Percentiles rank a stretch among this genome's conserved stretches.
Conservation (phyloP, 1,140 invertebrate species). For the Prorops nasuta region DNA sequence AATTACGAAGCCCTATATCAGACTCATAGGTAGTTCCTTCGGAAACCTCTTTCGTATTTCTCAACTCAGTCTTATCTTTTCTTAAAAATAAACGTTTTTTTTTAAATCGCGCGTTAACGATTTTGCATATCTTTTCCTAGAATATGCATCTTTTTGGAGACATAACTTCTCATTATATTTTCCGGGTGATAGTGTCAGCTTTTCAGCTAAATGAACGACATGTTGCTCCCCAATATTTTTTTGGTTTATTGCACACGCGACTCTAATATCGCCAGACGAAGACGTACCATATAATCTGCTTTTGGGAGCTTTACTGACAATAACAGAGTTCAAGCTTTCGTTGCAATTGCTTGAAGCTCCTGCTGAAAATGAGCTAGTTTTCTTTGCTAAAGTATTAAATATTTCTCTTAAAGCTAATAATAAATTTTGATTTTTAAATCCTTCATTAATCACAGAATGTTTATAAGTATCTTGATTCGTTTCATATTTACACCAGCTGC, state of each 20-base stretch:
- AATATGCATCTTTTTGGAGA: not conserved
- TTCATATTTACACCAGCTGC: not conserved
- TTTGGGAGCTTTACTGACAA: not conserved
- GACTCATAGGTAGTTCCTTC: not conserved
- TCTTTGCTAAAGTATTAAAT: not conserved
- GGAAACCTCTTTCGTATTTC: conserved; percentile 10
- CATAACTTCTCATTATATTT: conserved; percentile 9
- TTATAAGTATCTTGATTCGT: not conserved
- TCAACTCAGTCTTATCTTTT: conserved; percentile 11
- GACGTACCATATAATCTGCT: not conserved
- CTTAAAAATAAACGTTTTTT: conserved; percentile 14
- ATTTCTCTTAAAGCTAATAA: not conserved
- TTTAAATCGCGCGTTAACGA: conserved; percentile 11
- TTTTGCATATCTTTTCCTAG: conserved; percentile 10
- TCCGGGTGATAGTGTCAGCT: not conserved
- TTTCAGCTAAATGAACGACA: not conserved
- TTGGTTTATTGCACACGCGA: not conserved
- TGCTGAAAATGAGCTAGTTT: not conserved
- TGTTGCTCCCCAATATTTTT: not conserved
- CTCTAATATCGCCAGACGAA: not conserved
- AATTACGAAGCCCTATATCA: not conserved
- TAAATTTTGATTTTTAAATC: not conserved
- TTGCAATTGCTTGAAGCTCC: not conserved
- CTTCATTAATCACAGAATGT: not conserved
- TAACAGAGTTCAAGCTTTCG: not conserved